Base-by-base conservation (phyloP, 2,113 vertebrate genomes). In the Lepisosteus osseus region DNA sequence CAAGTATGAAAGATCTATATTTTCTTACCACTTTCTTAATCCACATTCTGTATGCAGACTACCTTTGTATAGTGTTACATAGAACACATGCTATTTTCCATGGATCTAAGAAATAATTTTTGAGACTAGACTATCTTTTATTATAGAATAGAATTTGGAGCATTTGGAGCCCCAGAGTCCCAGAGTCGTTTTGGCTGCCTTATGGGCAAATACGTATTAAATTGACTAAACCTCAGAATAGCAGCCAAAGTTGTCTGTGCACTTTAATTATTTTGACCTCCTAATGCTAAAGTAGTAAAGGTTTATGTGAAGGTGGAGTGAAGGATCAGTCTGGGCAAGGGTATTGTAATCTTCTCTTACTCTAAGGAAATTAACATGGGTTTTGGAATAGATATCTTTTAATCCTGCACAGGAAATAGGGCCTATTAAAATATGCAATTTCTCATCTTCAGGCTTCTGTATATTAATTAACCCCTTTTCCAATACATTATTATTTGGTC, bases 21-120 rank as follows among this genome's bases (percentile, higher is more conserved):
- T 90, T 91, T 88, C 83, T 88, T 82, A 89, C 76, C 75, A 80
- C 82, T 82, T 88, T 82, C 81, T 90, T 89, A 90, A 89, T 90
- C 85, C 76, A 85, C 83, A 83, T 71, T 88, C 84, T 83, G 74
- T 85, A 81, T 45, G 88, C 81, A 88, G 86, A 87, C 84, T 85
- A 84, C 54, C 17, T 66, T 56, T 3, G 83, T 72, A 72, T 61
- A 73, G 75, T 78, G 74, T 83, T 87, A 75, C 72, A 80, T 64
- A 75, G 43, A 68, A 7, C 76, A 80, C 78, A 29, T 3, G 42
- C 55, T 72, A 44, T n/a, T 41, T 51, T 80, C 15, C 61, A 80
- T 44, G 73, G 67, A 83, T 44, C 56, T 15, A 75, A 68, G 78
- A 64, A 78, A 78, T 85, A 72, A 78, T 14, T 59, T 74, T 47